These are phyloP conservation scores for Pachyrhynchus sulphureomaculatus DNA, from an alignment of 1,140 invertebrate genomes.

Conservation along the genomic window DNA sequence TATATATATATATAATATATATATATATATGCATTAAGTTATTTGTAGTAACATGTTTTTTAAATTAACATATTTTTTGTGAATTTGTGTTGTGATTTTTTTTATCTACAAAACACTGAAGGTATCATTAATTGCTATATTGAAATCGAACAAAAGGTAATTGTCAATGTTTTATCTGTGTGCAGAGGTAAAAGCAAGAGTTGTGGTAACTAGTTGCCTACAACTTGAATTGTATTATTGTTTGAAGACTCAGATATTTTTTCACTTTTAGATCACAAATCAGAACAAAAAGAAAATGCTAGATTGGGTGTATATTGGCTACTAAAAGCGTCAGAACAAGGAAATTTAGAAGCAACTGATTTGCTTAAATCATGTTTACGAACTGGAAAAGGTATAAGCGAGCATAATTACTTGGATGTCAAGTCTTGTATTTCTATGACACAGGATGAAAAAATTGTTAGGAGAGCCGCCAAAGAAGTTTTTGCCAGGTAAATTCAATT, in stretches of 20 bases:
- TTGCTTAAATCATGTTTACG: slow-evolving; percentile 76
- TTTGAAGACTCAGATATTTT: too few relatives aligned
- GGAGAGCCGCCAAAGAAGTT: slow-evolving; percentile 79
- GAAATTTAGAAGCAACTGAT: slow-evolving; percentile 80
- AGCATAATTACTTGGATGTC: slow-evolving; percentile 80
- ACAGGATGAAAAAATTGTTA: slow-evolving; percentile 79
- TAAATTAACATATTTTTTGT: too few relatives aligned
- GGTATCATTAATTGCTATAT: too few relatives aligned
- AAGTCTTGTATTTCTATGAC: slow-evolving; percentile 80
- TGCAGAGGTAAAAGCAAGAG: too few relatives aligned
- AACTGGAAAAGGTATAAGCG: slow-evolving; percentile 75
- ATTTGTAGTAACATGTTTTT: too few relatives aligned
- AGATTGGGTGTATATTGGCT: slow-evolving; percentile 81
- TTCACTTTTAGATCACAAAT: slow-evolving; percentile 53
- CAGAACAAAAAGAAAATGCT: slow-evolving; percentile 64
- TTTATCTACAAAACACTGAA: too few relatives aligned
- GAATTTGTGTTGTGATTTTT: too few relatives aligned
- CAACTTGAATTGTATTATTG: too few relatives aligned
- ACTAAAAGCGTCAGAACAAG: slow-evolving; percentile 85
- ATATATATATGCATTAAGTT: not conserved
- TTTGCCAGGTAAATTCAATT: slow-evolving; percentile 79
- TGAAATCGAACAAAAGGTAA: too few relatives aligned
- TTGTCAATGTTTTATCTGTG: too few relatives aligned
- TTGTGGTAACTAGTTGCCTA: too few relatives aligned
- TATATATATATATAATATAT: not conserved